Conservation (phyloP, 1,140 invertebrate species). For the Rhagoletis pomonella region DNA sequence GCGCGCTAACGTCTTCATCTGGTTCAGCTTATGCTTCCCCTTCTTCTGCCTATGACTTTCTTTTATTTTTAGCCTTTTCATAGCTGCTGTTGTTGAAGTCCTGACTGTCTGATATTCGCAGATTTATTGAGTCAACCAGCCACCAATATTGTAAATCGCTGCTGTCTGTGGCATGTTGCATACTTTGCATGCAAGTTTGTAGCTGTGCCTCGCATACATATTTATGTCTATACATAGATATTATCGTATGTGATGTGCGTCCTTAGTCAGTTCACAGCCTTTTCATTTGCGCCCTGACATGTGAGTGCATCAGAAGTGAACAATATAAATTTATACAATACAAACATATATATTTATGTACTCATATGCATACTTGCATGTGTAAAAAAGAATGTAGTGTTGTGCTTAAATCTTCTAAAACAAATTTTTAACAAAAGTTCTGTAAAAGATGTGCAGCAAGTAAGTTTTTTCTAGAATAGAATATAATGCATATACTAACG, state of each 20-base stretch:
- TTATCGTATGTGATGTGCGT: background rate
- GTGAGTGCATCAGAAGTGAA: background rate
- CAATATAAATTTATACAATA: background rate
- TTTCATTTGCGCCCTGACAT: background rate
- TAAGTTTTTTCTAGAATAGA: no score
- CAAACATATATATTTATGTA: background rate
- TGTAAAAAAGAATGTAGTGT: no score
- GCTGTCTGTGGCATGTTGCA: background rate
- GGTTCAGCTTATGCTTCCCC: background rate
- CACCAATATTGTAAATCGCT: slow-evolving; percentile 33
- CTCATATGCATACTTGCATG: no score
- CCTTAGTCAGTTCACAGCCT: background rate
- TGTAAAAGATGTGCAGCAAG: no score
- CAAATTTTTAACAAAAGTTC: no score
- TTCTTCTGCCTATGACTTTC: background rate
- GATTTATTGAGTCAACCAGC: slow-evolving; percentile 44
- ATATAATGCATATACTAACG: no score
- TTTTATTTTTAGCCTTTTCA: background rate
- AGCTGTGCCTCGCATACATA: background rate
- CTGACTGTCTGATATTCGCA: slow-evolving; percentile 26
- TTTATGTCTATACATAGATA: background rate
- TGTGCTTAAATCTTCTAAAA: no score
- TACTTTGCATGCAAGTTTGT: background rate
- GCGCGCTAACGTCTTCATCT: background rate
- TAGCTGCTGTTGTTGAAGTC: background rate